Conservation (phyloP, 2,113 vertebrate species). For the Macaca mulatta region DNA sequence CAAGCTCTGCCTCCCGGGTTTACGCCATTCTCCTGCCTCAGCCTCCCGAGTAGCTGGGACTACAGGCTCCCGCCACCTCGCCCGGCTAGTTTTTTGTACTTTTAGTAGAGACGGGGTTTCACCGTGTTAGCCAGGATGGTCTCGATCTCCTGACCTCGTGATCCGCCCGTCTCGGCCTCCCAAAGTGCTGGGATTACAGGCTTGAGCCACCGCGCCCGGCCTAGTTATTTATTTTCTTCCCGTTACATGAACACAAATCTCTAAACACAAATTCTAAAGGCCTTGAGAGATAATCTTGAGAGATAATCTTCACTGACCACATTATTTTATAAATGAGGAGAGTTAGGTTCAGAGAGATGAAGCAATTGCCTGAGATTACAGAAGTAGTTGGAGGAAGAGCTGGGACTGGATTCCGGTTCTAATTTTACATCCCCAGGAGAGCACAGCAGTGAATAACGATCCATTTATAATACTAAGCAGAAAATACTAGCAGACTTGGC, state of each 20-base stretch:
- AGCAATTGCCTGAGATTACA: not conserved
- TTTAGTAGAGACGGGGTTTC: too few relatives aligned
- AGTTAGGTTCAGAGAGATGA: slow-evolving; percentile 6
- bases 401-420: slow-evolving; percentile 11
- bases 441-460: not conserved
- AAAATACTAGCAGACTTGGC: not conserved
- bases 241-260: not conserved
- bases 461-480: not conserved
- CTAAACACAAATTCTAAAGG: not conserved
- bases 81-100: too few relatives aligned
- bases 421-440: not conserved
- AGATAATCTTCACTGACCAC: not conserved
- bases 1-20: too few relatives aligned
- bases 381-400: not conserved
- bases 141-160: too few relatives aligned
- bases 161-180: too few relatives aligned
- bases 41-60: too few relatives aligned
- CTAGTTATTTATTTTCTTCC: slow-evolving; percentile 35
- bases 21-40: too few relatives aligned
- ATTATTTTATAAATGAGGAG: slow-evolving; percentile 42
- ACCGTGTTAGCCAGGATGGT: too few relatives aligned
- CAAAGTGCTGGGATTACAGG: too few relatives aligned
- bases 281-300: not conserved
- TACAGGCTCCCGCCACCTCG: too few relatives aligned
- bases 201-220: too few relatives aligned